phyloP scores from a whole-genome alignment of 2,888 invertebrate species.

The Drosophila barbarae region DNA sequence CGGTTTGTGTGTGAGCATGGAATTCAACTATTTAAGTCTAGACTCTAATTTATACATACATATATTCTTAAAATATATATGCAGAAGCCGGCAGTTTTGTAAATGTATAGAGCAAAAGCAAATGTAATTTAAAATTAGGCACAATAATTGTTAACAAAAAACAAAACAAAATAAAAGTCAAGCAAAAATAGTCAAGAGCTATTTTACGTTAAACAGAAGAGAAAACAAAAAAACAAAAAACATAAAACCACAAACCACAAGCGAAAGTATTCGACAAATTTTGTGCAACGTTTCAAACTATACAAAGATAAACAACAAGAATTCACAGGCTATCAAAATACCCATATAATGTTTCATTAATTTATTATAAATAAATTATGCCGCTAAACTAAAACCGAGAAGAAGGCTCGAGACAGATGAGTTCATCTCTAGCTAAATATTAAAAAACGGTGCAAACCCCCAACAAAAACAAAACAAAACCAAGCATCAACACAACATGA shows the following conservation, averaged over 20 bases:
- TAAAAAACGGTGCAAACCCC: constrained; percentile 23
- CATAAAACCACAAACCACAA: constrained; percentile 24
- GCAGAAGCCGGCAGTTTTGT: constrained; percentile 55
- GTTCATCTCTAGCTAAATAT: constrained; percentile 28
- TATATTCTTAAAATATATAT: constrained; percentile 42
- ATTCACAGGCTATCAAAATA: constrained; percentile 36
- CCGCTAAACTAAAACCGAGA: constrained; percentile 45
- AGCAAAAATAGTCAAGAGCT: constrained; percentile 46
- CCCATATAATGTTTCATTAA: constrained; percentile 64
- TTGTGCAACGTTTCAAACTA: constrained; percentile 50
- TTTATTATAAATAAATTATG: constrained; percentile 69
- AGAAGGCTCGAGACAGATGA: not conserved
- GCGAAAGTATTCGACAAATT: constrained; percentile 37
- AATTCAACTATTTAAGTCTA: constrained; percentile 72
- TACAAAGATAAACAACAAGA: constrained; percentile 14
- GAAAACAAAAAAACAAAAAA: not conserved
- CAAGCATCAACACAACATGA: constrained; percentile 38
- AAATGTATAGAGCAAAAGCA: constrained; percentile 54
- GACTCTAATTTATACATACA: constrained; percentile 59
- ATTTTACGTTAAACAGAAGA: constrained; percentile 46
- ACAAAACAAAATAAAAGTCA: constrained; percentile 42
- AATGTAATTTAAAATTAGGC: constrained; percentile 69
- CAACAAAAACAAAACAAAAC: constrained; percentile 25
- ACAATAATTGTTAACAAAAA: constrained; percentile 58
- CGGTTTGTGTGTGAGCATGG: constrained; percentile 60